Evolutionary conservation across 1,140 invertebrate species (phyloP), one percentile per base, ranked within the genome.

Genomic region (Magallana gigas): DNA sequence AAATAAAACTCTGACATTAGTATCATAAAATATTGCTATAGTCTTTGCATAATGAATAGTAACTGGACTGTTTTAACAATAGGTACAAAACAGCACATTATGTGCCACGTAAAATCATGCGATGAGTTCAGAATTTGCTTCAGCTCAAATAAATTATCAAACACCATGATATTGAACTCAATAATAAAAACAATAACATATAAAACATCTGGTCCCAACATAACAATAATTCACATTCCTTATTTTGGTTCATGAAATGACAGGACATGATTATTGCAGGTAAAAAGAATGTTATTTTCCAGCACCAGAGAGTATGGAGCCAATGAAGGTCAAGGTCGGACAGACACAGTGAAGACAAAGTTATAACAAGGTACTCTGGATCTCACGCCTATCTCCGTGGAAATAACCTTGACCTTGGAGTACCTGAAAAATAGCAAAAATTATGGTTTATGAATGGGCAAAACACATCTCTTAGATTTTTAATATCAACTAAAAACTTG

Each of bases 11-110:
- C n/a, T 16, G 14, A 12, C 6, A 62, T 14, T 76, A 36, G 29
- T 76, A 76, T 76, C 68, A 76, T 76, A 11, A 76, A 76, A 76
- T 76, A 76, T 76, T 76, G 68, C 68, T 76, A 76, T 76, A 76
- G 2, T 36, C 12, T 76, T 23, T 76, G 23, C 18, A 76, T 23
- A 76, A 76, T 76, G 23, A 29, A 29, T 12, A 76, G 12, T 1
- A 8, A 71, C 11, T 29, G 36, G 5, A 48, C 23, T 36, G 36
- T 29, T 71, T 36, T 11, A 29, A 71, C 23, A 71, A 2, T 9
- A 71, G 9, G 36, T 36, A 29, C 11, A 29, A 36, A 71, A 71
- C 12, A 71, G 36, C 36, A 36, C 36, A 36, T 36, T 36, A 23
- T 23, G 2, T 36, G 36, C 36, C 36, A 36, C 36, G 36, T 36